Evolutionary conservation across 2,888 invertebrate species (phyloP).

Genomic region (Himalopsyche kuldschensis): DNA sequence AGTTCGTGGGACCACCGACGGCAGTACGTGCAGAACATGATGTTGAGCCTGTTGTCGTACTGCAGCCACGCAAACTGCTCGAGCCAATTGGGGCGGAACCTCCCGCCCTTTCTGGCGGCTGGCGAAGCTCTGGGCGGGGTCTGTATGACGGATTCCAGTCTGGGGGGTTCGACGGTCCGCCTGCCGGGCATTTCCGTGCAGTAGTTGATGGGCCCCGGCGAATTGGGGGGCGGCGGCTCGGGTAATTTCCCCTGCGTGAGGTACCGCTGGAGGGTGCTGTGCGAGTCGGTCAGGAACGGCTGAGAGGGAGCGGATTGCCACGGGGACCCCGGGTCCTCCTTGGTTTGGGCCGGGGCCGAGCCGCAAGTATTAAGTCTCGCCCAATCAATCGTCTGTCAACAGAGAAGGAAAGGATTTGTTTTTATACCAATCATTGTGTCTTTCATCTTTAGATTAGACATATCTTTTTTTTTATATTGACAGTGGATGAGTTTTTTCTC

Average conservation of each 20-base stretch:
- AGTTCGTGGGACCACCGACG: constrained; percentile 72
- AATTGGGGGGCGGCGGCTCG: constrained; percentile 32
- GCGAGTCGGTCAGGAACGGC: constrained; percentile 22
- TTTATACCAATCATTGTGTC: constrained; percentile 43
- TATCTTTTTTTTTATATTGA: constrained; percentile 13
- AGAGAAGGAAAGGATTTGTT: constrained; percentile 67
- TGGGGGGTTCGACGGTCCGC: constrained; percentile 42
- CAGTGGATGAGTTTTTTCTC: constrained; percentile 25
- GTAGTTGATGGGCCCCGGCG: constrained; percentile 30
- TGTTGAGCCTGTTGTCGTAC: constrained; percentile 67
- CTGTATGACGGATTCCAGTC: constrained; percentile 47
- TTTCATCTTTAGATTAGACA: constrained; percentile 25
- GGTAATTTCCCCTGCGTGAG: constrained; percentile 38
- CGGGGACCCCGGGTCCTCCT: background rate
- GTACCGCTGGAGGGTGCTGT: constrained; percentile 37
- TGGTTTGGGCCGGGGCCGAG: background rate
- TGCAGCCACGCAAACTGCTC: constrained; percentile 72
- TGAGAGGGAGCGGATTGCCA: background rate
- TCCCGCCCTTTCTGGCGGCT: constrained; percentile 60
- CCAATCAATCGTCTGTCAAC: constrained; percentile 64
- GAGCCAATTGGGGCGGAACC: constrained; percentile 70
- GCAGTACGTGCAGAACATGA: constrained; percentile 75
- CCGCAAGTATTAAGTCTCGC: constrained; percentile 45
- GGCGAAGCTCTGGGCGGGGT: constrained; percentile 40
- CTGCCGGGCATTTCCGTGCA: constrained; percentile 38